These are phyloP conservation scores for Artibeus lituratus DNA, from an alignment of 2,797 vertebrate species.

Conservation along the genomic window DNA sequence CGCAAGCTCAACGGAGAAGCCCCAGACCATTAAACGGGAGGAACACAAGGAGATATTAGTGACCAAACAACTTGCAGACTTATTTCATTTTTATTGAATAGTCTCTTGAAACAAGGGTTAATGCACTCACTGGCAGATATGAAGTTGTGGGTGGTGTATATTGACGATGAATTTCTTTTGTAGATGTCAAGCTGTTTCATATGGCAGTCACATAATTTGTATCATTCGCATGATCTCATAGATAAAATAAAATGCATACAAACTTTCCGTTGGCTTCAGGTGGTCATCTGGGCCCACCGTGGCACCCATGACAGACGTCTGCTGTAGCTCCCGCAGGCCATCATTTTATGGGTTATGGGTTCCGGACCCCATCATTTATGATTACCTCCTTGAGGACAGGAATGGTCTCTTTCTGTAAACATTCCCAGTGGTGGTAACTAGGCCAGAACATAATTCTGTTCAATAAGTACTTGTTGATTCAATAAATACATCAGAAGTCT, in stretches of 20 bases:
- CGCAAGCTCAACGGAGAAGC: slow-evolving; percentile 48
- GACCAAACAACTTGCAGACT: slow-evolving; percentile 17
- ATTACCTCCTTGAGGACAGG: neutral
- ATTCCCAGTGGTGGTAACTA: neutral
- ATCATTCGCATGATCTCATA: slow-evolving; percentile 16
- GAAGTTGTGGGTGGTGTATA: slow-evolving; percentile 31
- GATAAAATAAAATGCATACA: neutral
- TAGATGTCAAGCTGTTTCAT: slow-evolving; percentile 36
- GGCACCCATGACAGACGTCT: neutral
- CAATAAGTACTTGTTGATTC: neutral
- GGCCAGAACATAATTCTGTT: neutral
- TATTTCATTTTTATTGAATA: slow-evolving; percentile 35
- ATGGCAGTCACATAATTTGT: neutral
- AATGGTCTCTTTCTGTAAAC: neutral
- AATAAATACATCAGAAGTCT: neutral
- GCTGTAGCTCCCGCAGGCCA: neutral
- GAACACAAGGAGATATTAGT: slow-evolving; percentile 41
- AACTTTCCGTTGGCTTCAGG: neutral
- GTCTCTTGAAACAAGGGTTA: slow-evolving; percentile 60
- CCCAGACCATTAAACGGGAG: slow-evolving; percentile 27
- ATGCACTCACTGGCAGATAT: neutral
- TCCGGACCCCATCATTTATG: neutral
- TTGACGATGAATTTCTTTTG: slow-evolving; percentile 60
- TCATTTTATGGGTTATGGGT: neutral
- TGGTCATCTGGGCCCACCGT: neutral